Base-by-base conservation (phyloP, 1,140 invertebrate species). In the Microvelia longipes region DNA sequence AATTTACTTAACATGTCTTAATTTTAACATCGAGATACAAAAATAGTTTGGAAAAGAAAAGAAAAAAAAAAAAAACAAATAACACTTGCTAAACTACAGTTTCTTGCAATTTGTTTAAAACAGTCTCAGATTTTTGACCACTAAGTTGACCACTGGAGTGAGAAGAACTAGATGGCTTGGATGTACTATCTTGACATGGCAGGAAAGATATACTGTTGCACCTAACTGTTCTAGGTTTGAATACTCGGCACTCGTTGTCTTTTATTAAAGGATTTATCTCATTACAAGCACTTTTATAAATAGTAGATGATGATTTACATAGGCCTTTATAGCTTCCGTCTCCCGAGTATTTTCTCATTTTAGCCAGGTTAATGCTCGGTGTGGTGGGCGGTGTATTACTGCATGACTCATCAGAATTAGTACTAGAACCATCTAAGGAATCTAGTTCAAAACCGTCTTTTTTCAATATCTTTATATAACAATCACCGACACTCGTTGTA, bases 401-500 rank as follows among this genome's bases (percentile, higher is more conserved):
- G 5, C 25, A 26, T 14, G 62, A 64, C 5, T 15, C 15, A 25
- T 15, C 15, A 5, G 25, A 15, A 64, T 15, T 24, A 26, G 62
- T 13, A 14, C 11, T 24, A 15, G 62, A 64, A 64, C 62, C 25
- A 2, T 64, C 62, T 2, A 14, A 64, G 24, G 15, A 64, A 24
- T 64, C 62, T 64, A 24, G 24, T 15, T 11, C 2, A 5, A 64
- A 64, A 25, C 62, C 25, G 24, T 64, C 62, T 64, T 64, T 5
- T 26, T 64, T 64, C 62, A 13, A 24, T 13, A 64, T 64, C 24
- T 87, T 88, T 68, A 88, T 83, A 69, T 82, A 83, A 0, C 76
- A 74, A 67, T 82, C 80, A n/a, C n/a, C n/a, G 69, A 81, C 82
- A 71, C 86, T 85, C 28, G 83, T 82, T 1, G 85, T 76, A 30